Evolutionary conservation across 2,888 invertebrate species (phyloP).

Genomic region (Theretra japonica): DNA sequence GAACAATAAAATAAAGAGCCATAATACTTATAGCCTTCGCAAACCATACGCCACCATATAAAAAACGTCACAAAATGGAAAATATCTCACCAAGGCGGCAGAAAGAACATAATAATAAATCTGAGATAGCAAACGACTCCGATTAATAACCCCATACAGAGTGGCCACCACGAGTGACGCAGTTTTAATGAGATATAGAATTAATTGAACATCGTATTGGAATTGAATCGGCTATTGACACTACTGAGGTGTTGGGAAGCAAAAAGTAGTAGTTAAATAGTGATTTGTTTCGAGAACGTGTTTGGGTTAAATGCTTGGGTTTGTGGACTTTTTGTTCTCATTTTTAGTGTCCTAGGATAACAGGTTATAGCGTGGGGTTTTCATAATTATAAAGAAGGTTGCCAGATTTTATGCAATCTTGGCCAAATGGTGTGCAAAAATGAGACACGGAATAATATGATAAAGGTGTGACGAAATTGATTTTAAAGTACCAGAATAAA

Average conservation of each 20-base stretch:
- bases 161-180: constrained; percentile 32
- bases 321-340: no score
- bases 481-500: no score
- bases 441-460: no score
- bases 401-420: no score
- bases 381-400: no score
- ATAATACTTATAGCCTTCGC: no score
- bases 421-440: no score
- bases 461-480: no score
- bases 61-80: not conserved
- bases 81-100: constrained; percentile 34
- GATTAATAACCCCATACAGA: constrained; percentile 58
- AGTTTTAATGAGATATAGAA: constrained; percentile 27
- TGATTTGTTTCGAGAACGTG: constrained; percentile 15
- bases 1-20: no score
- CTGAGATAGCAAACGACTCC: constrained; percentile 34
- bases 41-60: not conserved
- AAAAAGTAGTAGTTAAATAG: constrained; percentile 2
- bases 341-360: no score
- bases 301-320: not conserved
- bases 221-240: constrained; percentile 71
- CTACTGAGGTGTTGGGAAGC: constrained; percentile 39
- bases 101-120: constrained; percentile 27
- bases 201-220: constrained; percentile 50
- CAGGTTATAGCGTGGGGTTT: no score